Conservation (phyloP, 2,888 invertebrate species). For the Drosophila sordidula region DNA sequence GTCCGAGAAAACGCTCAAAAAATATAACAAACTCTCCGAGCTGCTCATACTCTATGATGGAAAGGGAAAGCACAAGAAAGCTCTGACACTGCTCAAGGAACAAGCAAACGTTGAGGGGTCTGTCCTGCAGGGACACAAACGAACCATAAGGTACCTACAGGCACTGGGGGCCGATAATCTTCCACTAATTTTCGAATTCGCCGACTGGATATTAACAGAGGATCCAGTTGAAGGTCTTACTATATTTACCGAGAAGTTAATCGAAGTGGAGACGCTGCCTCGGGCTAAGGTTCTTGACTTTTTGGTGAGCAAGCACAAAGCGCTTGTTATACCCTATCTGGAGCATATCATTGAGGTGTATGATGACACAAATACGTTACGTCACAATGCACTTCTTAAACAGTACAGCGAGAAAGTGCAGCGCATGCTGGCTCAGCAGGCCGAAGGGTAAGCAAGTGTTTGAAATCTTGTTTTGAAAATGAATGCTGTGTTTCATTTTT, state of each 20-base stretch:
- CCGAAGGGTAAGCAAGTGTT: conserved; percentile 41
- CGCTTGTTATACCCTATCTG: conserved; percentile 95
- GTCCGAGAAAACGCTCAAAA: conserved; percentile 94
- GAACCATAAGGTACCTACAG: conserved; percentile 96
- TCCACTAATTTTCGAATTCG: conserved; percentile 96
- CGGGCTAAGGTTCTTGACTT: conserved; percentile 95
- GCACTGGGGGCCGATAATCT: conserved; percentile 92
- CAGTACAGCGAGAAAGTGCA: conserved; percentile 93
- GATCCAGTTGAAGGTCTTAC: conserved; percentile 95
- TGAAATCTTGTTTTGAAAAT: neutral
- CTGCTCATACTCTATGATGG: conserved; percentile 97
- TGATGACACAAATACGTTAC: conserved; percentile 93
- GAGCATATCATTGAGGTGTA: conserved; percentile 97
- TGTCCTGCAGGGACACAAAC: conserved; percentile 91
- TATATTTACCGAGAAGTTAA: conserved; percentile 94
- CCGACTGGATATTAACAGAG: conserved; percentile 95
- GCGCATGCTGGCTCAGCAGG: conserved; percentile 77
- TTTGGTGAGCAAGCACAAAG: conserved; percentile 92
- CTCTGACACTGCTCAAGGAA: conserved; percentile 93
- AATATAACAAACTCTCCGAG: conserved; percentile 95
- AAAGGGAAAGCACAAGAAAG: conserved; percentile 96
- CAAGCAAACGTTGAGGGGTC: conserved; percentile 88
- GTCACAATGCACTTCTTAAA: conserved; percentile 96
- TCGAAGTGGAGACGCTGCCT: conserved; percentile 95
- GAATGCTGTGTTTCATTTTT: neutral